These are phyloP conservation scores for Desmodus rotundus DNA, from an alignment of 2,113 vertebrate species.

Conservation along the genomic window DNA sequence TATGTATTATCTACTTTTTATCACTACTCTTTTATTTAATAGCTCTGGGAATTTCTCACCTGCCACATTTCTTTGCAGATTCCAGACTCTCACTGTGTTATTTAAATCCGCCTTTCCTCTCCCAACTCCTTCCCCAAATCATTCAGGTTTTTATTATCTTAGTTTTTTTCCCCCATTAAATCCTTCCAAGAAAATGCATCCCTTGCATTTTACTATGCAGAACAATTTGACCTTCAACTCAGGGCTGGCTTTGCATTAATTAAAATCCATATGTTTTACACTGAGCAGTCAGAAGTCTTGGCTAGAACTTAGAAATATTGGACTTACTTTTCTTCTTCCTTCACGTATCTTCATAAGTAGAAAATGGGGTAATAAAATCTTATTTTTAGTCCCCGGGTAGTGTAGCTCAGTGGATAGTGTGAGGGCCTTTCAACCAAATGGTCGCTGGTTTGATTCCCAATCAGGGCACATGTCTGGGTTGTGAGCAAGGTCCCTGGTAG, in stretches of 20 bases:
- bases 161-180: not conserved
- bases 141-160: not conserved
- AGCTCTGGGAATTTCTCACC: not conserved
- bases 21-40: not conserved
- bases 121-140: not conserved
- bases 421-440: no score
- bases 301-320: not conserved
- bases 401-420: no score
- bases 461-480: no score
- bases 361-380: not conserved
- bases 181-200: not conserved
- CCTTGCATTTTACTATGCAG: conserved; percentile 11
- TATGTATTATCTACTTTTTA: not conserved
- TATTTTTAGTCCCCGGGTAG: not conserved
- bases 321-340: not conserved
- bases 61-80: not conserved
- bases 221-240: conserved; percentile 4
- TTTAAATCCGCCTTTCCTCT: not conserved
- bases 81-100: not conserved
- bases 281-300: not conserved
- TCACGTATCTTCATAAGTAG: not conserved
- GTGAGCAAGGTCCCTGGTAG: no score
- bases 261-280: not conserved
- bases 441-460: no score
- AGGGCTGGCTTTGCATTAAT: not conserved